Conservation (phyloP, 2,797 vertebrate genomes). For the Huso huso region DNA sequence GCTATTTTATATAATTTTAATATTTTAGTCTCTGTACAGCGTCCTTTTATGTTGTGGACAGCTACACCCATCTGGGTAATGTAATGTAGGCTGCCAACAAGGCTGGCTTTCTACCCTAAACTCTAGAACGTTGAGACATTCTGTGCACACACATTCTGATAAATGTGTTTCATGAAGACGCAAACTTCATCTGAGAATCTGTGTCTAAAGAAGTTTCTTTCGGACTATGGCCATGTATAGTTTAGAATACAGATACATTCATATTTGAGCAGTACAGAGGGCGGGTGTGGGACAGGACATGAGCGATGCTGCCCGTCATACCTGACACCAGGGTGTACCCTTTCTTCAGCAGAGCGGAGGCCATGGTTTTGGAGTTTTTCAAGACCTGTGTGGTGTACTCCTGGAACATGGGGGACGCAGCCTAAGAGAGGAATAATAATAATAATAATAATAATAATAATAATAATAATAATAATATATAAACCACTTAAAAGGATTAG, state of each 20-base stretch:
- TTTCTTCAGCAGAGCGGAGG: slow-evolving; percentile 68
- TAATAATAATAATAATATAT: background rate
- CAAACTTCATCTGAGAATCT: no score
- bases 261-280: background rate
- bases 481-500: no score
- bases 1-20: no score
- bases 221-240: no score
- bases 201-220: no score
- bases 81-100: background rate
- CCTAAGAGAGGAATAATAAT: slow-evolving; percentile 45
- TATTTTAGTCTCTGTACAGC: no score
- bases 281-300: background rate
- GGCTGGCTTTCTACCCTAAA: background rate
- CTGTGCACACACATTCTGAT: no score
- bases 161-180: no score
- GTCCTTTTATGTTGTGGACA: no score
- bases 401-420: slow-evolving; percentile 74
- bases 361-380: slow-evolving; percentile 82
- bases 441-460: slow-evolving; percentile 7
- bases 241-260: background rate
- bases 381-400: slow-evolving; percentile 80
- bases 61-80: no score
- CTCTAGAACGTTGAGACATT: no score
- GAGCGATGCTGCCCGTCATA: slow-evolving; percentile 29
- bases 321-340: slow-evolving; percentile 90